Evolutionary conservation across 1,140 invertebrate genomes (phyloP).

Genomic region (Calycopis cecrops): DNA sequence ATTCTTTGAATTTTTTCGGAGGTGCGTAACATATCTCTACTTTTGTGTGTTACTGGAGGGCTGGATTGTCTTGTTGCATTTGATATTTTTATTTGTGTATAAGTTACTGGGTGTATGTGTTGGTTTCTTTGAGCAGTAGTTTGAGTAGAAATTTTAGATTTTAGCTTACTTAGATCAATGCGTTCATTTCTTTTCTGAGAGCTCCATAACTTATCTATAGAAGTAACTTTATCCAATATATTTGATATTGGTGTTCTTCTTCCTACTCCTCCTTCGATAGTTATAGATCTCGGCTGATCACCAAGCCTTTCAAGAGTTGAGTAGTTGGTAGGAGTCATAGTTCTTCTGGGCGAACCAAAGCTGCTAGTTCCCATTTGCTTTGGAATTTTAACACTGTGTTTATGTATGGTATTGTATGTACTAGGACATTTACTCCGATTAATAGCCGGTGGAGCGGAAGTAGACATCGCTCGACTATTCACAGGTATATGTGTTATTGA

Average conservation of each 20-base stretch:
- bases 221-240: slow-evolving; percentile 67
- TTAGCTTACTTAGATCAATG: slow-evolving; percentile 50
- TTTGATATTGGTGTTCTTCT: slow-evolving; percentile 67
- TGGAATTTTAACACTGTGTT: slow-evolving; percentile 28
- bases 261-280: slow-evolving; percentile 69
- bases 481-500: slow-evolving; percentile 34
- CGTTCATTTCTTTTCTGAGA: slow-evolving; percentile 65
- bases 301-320: slow-evolving; percentile 42
- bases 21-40: slow-evolving; percentile 63
- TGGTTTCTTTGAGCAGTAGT: slow-evolving; percentile 22
- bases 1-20: slow-evolving; percentile 62
- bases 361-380: slow-evolving; percentile 58
- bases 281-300: slow-evolving; percentile 37
- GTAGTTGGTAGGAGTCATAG: slow-evolving; percentile 64
- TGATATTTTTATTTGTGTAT: slow-evolving; percentile 16
- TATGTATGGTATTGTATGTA: slow-evolving; percentile 28
- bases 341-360: slow-evolving; percentile 65
- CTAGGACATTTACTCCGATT: slow-evolving; percentile 40
- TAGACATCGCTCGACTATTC: slow-evolving; percentile 51
- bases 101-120: slow-evolving; percentile 13
- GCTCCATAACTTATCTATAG: slow-evolving; percentile 70
- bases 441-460: slow-evolving; percentile 49
- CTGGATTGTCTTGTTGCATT: slow-evolving; percentile 24
- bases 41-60: slow-evolving; percentile 45
- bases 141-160: slow-evolving; percentile 36